Conservation (phyloP, 1,140 invertebrate genomes). For the Schlechtendalia chinensis region DNA sequence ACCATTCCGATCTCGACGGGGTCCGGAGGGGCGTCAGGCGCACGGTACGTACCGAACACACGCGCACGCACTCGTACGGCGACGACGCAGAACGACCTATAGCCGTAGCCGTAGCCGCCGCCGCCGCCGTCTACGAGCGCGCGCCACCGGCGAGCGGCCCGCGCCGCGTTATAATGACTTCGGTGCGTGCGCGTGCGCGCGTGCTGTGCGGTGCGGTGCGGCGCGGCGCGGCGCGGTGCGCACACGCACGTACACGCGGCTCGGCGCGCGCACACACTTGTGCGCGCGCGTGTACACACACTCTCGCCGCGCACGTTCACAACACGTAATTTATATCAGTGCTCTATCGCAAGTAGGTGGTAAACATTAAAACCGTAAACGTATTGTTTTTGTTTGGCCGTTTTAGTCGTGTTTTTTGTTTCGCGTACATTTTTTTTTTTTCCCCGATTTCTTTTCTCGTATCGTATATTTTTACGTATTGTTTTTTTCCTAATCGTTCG, state of each 20-base stretch:
- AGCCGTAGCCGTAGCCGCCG: neutral
- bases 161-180: neutral
- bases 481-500: no score
- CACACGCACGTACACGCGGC: neutral
- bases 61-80: no score
- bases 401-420: neutral
- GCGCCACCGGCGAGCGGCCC: neutral
- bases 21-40: no score
- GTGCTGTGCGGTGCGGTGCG: neutral
- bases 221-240: neutral
- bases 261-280: neutral
- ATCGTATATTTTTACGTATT: neutral
- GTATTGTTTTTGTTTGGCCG: neutral
- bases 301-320: neutral
- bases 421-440: neutral
- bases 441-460: neutral
- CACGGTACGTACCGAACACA: no score
- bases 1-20: no score
- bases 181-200: neutral
- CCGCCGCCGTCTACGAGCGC: neutral
- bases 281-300: slow-evolving; percentile 2
- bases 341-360: slow-evolving; percentile 27
- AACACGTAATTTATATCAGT: slow-evolving; percentile 17
- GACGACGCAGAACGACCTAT: no score
- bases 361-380: slow-evolving; percentile 7